Percentiles rank a stretch among this genome's conserved stretches.
Evolutionary conservation across 1,140 invertebrate species (phyloP).

Genomic region (Macrobrachium rosenbergii): DNA sequence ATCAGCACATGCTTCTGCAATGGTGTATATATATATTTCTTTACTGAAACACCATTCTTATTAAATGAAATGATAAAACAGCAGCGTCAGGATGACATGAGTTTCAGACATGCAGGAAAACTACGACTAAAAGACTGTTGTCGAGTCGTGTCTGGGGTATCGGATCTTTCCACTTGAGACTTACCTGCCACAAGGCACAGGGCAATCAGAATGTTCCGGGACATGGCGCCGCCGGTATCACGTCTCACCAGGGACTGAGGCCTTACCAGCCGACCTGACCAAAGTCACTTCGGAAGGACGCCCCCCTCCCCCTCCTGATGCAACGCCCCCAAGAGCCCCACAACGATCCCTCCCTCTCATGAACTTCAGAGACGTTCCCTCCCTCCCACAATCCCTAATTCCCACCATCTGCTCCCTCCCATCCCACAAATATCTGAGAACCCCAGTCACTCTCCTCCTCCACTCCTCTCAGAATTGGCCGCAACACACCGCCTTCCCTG

Average conservation of each 20-base stretch:
- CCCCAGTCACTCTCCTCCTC: not conserved
- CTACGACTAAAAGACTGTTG: too few species aligned
- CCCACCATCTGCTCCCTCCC: not conserved
- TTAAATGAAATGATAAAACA: too few species aligned
- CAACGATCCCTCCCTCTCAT: not conserved
- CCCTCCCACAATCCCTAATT: not conserved
- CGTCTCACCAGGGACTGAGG: not conserved
- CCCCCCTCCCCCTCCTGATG: not conserved
- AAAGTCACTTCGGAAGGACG: not conserved
- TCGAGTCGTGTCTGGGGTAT: too few species aligned
- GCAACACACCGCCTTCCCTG: too few species aligned
- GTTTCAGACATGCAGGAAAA: too few species aligned
- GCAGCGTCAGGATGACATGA: too few species aligned
- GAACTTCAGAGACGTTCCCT: not conserved
- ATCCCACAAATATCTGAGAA: not conserved
- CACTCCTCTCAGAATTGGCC: not conserved
- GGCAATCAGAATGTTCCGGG: conserved; percentile 1
- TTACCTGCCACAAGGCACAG: conserved; percentile 11
- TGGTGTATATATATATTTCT: too few species aligned
- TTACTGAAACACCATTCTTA: too few species aligned
- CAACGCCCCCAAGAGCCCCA: not conserved
- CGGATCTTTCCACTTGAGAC: not conserved
- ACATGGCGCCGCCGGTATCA: conserved; percentile 8
- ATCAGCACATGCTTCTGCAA: too few species aligned
- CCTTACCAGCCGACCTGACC: not conserved